Conservation (phyloP, 2,113 vertebrate species). For the Bungarus multicinctus region DNA sequence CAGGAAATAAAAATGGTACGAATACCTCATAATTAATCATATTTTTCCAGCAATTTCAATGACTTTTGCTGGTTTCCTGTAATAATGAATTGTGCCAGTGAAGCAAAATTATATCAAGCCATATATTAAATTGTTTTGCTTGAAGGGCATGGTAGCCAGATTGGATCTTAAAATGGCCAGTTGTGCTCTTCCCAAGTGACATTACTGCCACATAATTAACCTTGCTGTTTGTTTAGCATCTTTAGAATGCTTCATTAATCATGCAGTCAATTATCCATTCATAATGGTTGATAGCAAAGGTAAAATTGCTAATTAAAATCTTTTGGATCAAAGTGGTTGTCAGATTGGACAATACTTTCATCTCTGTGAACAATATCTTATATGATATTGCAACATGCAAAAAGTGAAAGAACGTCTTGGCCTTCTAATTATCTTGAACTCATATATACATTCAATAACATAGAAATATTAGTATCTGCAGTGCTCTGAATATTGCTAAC, state of each 20-base stretch:
- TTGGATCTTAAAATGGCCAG: constrained; percentile 61
- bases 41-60: constrained; percentile 19
- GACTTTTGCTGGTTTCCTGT: constrained; percentile 42
- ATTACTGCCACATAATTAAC: constrained; percentile 76
- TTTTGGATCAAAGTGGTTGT: constrained; percentile 66
- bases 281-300: constrained; percentile 68
- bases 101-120: constrained; percentile 36
- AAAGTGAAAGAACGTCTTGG: background rate
- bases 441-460: background rate
- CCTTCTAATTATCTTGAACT: background rate
- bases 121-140: constrained; percentile 67
- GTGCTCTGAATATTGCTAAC: too few relatives aligned
- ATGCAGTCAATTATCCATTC: constrained; percentile 74
- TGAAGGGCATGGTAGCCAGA: constrained; percentile 53
- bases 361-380: constrained; percentile 41
- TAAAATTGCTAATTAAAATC: constrained; percentile 75
- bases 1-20: constrained; percentile 7
- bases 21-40: constrained; percentile 4
- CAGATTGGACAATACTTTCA: constrained; percentile 64
- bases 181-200: constrained; percentile 55
- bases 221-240: constrained; percentile 77
- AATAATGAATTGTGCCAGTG: constrained; percentile 12
- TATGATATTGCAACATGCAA: constrained; percentile 46
- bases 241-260: constrained; percentile 70
- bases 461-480: background rate